These are phyloP conservation scores for Cossypha niveicapilla DNA, from an alignment of 2,797 vertebrate genomes.

Conservation along the genomic window DNA sequence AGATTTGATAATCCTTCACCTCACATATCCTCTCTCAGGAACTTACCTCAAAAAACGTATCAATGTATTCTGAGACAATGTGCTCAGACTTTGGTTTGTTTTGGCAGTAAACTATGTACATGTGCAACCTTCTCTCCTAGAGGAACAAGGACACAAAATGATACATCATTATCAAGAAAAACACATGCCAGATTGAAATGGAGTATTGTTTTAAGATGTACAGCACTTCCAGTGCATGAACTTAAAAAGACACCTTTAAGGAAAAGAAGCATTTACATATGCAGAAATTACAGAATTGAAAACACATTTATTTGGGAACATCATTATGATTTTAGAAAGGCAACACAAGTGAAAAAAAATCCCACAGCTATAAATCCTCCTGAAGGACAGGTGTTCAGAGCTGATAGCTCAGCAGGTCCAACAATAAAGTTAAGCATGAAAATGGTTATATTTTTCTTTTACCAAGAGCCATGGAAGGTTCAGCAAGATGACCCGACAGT, in stretches of 20 bases:
- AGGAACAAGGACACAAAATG: conserved; percentile 35
- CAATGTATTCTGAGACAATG: conserved; percentile 96
- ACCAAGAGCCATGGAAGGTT: neutral
- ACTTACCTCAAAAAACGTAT: conserved; percentile 96
- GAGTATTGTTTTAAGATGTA: neutral
- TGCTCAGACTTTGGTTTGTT: conserved; percentile 99
- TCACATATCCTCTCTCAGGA: neutral
- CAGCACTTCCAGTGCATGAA: neutral
- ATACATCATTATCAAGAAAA: neutral
- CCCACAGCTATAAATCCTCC: neutral
- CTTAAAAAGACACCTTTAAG: neutral
- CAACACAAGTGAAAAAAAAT: neutral
- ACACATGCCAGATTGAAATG: neutral
- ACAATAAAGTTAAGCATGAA: neutral
- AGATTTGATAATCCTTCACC: neutral
- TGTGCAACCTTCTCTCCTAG: conserved; percentile 94
- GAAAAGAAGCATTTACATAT: neutral
- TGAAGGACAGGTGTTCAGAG: neutral
- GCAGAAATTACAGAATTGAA: neutral
- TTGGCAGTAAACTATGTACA: conserved; percentile 99
- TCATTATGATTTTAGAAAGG: neutral
- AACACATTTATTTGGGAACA: neutral
- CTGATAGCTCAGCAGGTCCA: neutral
- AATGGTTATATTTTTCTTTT: neutral
- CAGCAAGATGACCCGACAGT: neutral